Evolutionary conservation across 2,797 vertebrate species (phyloP).

Genomic region (Enteromius unitaeniatus): DNA sequence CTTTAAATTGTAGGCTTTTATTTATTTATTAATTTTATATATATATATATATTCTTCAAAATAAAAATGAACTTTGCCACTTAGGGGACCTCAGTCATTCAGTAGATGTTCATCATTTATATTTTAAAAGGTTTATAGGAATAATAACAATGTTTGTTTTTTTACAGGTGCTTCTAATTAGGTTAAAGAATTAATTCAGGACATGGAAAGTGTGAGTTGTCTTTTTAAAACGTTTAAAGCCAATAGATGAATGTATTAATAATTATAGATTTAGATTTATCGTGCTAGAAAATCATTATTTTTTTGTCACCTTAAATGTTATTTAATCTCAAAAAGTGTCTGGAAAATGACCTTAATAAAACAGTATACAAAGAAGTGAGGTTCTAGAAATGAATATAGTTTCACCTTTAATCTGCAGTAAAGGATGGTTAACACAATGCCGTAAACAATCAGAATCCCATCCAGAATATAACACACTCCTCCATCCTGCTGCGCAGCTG

Average conservation of each 20-base stretch:
- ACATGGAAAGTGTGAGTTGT: background rate
- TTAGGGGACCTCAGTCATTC: background rate
- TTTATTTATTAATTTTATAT: background rate
- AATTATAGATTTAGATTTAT: background rate
- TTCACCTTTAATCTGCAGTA: constrained; percentile 88
- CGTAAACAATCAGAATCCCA: constrained; percentile 85
- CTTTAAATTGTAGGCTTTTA: background rate
- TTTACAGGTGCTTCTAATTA: background rate
- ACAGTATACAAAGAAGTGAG: background rate
- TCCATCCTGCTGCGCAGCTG: constrained; percentile 58
- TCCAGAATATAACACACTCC: constrained; percentile 86
- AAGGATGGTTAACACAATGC: constrained; percentile 82
- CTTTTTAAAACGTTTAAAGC: background rate
- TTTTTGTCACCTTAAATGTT: background rate
- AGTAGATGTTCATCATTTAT: background rate
- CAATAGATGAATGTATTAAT: background rate
- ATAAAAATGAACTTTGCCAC: background rate
- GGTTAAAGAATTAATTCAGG: background rate
- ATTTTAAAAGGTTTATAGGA: background rate
- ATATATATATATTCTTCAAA: too few species aligned
- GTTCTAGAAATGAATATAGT: background rate
- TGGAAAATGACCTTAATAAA: background rate
- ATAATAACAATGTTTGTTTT: background rate
- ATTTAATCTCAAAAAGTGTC: background rate
- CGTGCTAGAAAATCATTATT: background rate